A percentile compares a stretch with the other conserved stretches of the same genome.
Conservation (phyloP, 2,888 invertebrate species). For the Cetonia aurata region DNA sequence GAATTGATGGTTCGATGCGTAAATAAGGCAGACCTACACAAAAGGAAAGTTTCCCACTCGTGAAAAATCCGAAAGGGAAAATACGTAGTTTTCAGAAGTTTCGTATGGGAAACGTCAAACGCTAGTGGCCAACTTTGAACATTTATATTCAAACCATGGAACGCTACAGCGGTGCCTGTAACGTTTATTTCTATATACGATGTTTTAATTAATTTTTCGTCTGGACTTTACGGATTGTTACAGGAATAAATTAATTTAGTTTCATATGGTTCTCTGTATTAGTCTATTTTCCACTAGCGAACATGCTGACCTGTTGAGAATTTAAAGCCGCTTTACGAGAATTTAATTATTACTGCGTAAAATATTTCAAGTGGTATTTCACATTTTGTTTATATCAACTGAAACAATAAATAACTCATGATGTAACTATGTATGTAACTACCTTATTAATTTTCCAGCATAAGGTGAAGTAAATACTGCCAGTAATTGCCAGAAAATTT, state of each 20-base stretch:
- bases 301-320: too few relatives aligned
- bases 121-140: conserved; percentile 1
- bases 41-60: conserved; percentile 19
- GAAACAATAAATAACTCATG: too few relatives aligned
- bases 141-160: conserved; percentile 16
- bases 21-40: conserved; percentile 19
- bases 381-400: too few relatives aligned
- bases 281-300: too few relatives aligned
- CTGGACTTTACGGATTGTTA: not conserved
- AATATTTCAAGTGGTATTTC: too few relatives aligned
- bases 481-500: not conserved
- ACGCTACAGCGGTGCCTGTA: conserved; percentile 2
- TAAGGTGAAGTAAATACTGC: not conserved
- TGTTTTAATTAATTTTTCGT: conserved; percentile 11
- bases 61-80: conserved; percentile 22
- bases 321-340: too few relatives aligned
- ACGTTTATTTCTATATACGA: conserved; percentile 1
- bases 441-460: not conserved
- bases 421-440: not conserved
- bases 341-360: too few relatives aligned
- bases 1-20: conserved; percentile 19
- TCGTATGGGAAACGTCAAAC: not conserved
- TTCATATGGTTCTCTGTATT: not conserved
- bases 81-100: conserved; percentile 6
- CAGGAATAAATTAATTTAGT: not conserved